Evolutionary conservation across 2,113 vertebrate genomes (phyloP).

Genomic region (Tupaia tana): DNA sequence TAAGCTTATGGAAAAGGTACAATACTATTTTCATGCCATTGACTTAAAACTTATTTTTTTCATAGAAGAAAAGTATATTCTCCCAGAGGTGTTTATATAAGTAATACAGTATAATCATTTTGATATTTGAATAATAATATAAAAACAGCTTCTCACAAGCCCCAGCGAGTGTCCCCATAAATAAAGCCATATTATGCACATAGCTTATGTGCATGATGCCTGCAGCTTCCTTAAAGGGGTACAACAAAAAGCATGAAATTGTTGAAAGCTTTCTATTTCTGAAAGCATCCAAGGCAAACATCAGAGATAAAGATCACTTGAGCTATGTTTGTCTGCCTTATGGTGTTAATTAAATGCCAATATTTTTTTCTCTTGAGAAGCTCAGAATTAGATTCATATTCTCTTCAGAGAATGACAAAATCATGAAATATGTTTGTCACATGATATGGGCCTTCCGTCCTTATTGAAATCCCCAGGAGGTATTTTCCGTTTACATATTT

Average conservation of each 20-base stretch:
- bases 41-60: background rate
- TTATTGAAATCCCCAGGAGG: background rate
- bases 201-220: slow-evolving; percentile 1
- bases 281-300: slow-evolving; percentile 33
- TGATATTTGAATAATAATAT: slow-evolving; percentile 71
- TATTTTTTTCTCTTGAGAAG: slow-evolving; percentile 57
- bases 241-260: slow-evolving; percentile 57
- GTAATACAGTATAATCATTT: background rate
- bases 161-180: slow-evolving; percentile 34
- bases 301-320: slow-evolving; percentile 75
- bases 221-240: background rate
- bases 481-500: slow-evolving; percentile 58
- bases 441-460: background rate
- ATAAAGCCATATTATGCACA: slow-evolving; percentile 49
- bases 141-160: slow-evolving; percentile 39
- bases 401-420: slow-evolving; percentile 12
- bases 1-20: background rate
- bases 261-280: slow-evolving; percentile 44
- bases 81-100: slow-evolving; percentile 45
- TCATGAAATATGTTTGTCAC: slow-evolving; percentile 59
- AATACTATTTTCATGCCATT: background rate
- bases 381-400: slow-evolving; percentile 56
- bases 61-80: slow-evolving; percentile 1
- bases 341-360: slow-evolving; percentile 62
- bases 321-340: slow-evolving; percentile 70